Base-by-base conservation (phyloP, 2,797 vertebrate species). In the Poecile montanus region DNA sequence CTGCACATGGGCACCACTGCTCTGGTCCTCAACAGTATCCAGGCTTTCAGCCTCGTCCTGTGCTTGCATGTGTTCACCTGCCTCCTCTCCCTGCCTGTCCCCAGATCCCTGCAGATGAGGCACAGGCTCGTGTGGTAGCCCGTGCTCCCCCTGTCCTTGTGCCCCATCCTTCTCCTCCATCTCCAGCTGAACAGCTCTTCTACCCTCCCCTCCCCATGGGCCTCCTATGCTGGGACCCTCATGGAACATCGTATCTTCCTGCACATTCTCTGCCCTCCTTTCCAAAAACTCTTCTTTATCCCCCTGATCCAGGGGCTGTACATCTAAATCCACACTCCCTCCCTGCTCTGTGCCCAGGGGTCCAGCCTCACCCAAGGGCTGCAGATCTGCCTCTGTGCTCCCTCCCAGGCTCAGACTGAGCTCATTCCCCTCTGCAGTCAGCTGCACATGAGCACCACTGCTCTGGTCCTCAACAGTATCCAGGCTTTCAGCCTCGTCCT, bases 21-120 rank as follows among this genome's bases (percentile, higher is more conserved):
- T 11, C 47, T 62, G 58, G 0, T n/a, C 3, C 10, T 42, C 47
- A 4, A 0, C 0, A 0, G 1, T 7, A 8, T 3, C 34, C 67
- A 34, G 45, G 10, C 15, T 16, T 30, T 47, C 71, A 38, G 27
- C 27, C 38, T 38, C 38, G 11, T 11, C 38, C 38, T 38, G 38
- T 38, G 38, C 11, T 38, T 38, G 38, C 38, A 38, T 38, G 38
- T 38, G 10, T 38, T 38, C 38, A 38, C 38, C 38, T 38, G 38
- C 38, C 38, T 38, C 10, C 38, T 38, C 38, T 38, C 38, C 38
- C 38, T 38, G 38, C 38, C 38, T 38, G 38, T 38, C 4, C 6
- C n/a, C n/a, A 11, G 10, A 0, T 6, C 23, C 38, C 27, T 34
- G 23, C 4, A 9, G 11, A 27, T 72, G 16, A 21, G 21, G 68